Percentiles rank a stretch among this genome's conserved stretches.
These are phyloP conservation scores for Protomyctophum bolini DNA, from an alignment of 2,113 vertebrate species.

Conservation along the genomic window DNA sequence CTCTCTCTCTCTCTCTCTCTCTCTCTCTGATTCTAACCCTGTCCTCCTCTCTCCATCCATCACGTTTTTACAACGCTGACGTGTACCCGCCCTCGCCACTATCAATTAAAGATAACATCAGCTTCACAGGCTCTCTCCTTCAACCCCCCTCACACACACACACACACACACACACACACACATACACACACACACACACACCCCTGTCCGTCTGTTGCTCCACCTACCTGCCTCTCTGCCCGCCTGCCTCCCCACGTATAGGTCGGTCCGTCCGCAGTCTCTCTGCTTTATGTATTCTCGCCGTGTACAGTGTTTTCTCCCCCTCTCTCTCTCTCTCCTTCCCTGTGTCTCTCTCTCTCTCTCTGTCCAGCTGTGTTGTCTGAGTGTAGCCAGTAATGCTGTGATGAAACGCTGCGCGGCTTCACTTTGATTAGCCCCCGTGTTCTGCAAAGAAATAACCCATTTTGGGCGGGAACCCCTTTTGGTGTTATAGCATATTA, in stretches of 20 bases:
- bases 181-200: no score
- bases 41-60: conserved; percentile 30
- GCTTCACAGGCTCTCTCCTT: conserved; percentile 5
- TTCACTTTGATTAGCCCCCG: neutral
- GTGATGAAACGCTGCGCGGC: neutral
- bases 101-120: conserved; percentile 53
- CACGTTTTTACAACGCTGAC: conserved; percentile 49
- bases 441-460: neutral
- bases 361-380: neutral
- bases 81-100: conserved; percentile 30
- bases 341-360: neutral
- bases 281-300: no score
- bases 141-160: neutral
- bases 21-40: no score
- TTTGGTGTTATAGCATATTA: no score
- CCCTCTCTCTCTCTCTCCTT: neutral
- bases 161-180: no score
- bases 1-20: conserved; percentile 2
- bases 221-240: no score
- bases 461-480: no score
- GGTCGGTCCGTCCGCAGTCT: no score
- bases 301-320: no score
- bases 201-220: no score
- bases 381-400: neutral
- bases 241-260: no score